Percentiles rank a stretch among this genome's conserved stretches.
phyloP scores from a whole-genome alignment of 2,113 vertebrate genomes.

The Dipodomys stephensi region DNA sequence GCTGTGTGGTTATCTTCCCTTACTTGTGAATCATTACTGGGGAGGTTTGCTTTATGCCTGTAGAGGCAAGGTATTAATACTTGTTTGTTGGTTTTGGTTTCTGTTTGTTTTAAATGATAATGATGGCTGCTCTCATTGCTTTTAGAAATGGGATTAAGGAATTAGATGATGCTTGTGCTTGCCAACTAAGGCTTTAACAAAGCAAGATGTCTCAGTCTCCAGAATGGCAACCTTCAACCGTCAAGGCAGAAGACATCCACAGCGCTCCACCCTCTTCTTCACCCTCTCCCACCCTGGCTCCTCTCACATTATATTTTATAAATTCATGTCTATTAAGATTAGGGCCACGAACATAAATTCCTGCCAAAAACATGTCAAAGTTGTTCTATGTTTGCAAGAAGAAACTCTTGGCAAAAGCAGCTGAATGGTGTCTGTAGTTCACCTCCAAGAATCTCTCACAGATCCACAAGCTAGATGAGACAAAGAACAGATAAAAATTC shows the following conservation, averaged over 20 bases:
- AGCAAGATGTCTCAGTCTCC: neutral
- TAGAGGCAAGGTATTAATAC: slow-evolving; percentile 11
- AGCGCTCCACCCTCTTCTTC: neutral
- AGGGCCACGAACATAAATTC: neutral
- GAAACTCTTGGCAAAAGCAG: neutral
- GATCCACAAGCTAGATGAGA: neutral
- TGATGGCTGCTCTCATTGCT: neutral
- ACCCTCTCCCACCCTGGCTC: neutral
- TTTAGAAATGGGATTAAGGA: slow-evolving; percentile 47
- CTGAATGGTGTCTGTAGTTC: neutral
- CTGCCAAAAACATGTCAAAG: neutral
- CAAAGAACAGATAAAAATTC: slow-evolving; percentile 20
- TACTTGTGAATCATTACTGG: neutral
- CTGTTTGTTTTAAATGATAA: slow-evolving; percentile 61
- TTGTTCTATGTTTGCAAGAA: neutral
- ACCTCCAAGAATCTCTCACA: neutral
- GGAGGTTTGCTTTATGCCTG: neutral
- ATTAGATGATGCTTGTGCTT: neutral
- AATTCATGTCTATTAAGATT: neutral
- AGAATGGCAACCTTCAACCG: neutral
- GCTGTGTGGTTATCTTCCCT: fast-evolving
- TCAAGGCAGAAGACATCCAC: neutral
- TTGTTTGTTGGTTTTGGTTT: slow-evolving; percentile 49
- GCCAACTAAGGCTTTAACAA: neutral
- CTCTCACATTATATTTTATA: neutral